Base-by-base conservation (phyloP, 2,113 vertebrate genomes). In the Cathartes aura region DNA sequence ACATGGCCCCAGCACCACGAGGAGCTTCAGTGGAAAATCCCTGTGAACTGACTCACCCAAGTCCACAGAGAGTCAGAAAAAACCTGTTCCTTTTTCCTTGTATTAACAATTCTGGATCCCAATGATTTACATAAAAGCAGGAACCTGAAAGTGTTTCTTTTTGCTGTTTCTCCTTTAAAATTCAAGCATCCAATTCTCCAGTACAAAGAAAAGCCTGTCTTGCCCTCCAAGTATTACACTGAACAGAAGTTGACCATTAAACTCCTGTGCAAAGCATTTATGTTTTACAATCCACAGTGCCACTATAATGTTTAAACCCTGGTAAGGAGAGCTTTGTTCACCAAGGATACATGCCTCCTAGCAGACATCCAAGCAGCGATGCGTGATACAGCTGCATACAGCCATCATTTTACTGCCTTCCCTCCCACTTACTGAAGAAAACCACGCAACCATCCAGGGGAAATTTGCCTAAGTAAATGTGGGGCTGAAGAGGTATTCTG, bases 341-440 rank as follows among this genome's bases (percentile, higher is more conserved):
- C 60, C 2, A 3, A 26, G 15, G 3, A 0, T 8, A 3, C 38
- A 2, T 42, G 58, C 19, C 58, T 43, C 68, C 60, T 22, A 59
- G 52, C 48, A 59, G 63, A 11, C 15, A 0, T 8, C 60, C 38
- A 10, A 8, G 79, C n/a, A 58, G 22, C 5, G 0, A 24, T 3
- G 59, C 4, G 4, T 2, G 20, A 21, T 27, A 24, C 34, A 50
- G 47, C 71, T 64, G 68, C 30, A 5, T 4, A 4, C 63, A 52
- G 40, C 62, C 86, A 15, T 50, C 63, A 2, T 24, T 43, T 20
- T 15, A 38, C 58, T 55, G 15, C 27, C 67, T 36, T 55, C 27
- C 40, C 68, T 26, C 34, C 63, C 73, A 19, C 55, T n/a, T 8
- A 20, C 22, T 4, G 30, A 17, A 40, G 68, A 30, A 63, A 82